phyloP scores from a whole-genome alignment of 2,113 vertebrate genomes.

The Caloenas nicobarica region DNA sequence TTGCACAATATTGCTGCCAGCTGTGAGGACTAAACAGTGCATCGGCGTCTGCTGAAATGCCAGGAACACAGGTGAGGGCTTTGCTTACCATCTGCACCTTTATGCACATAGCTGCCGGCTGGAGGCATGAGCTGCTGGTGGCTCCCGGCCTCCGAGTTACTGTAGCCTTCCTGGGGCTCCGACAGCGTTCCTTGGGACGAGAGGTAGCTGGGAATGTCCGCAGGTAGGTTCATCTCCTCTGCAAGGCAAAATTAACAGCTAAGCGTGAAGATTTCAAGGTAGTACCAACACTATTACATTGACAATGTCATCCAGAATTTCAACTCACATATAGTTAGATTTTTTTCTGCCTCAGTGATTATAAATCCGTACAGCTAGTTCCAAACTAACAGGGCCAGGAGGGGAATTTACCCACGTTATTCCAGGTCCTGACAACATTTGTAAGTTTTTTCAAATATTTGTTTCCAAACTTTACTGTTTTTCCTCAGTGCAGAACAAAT shows the following conservation, averaged over 20 bases:
- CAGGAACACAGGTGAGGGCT: neutral
- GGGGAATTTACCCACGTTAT: neutral
- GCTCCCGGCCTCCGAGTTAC: conserved; percentile 93
- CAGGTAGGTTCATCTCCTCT: conserved; percentile 95
- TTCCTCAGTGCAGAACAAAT: neutral
- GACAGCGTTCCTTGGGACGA: conserved; percentile 96
- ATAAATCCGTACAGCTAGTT: neutral
- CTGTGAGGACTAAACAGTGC: neutral
- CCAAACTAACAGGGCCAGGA: neutral
- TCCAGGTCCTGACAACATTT: neutral
- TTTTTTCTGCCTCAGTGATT: neutral
- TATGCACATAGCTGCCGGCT: conserved; percentile 84
- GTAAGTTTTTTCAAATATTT: neutral
- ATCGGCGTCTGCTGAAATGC: neutral
- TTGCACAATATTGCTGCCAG: neutral
- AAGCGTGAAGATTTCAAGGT: neutral
- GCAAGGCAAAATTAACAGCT: conserved; percentile 48
- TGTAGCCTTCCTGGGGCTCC: conserved; percentile 95
- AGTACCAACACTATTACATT: neutral
- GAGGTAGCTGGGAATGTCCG: conserved; percentile 96
- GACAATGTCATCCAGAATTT: neutral
- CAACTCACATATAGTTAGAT: neutral
- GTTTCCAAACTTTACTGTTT: neutral
- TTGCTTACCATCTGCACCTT: conserved; percentile 84
- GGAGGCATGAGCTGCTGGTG: conserved; percentile 98